A percentile compares a stretch with the other conserved stretches of the same genome.
phyloP scores from a whole-genome alignment of 2,888 invertebrate genomes.

The Sympetrum striolatum region DNA sequence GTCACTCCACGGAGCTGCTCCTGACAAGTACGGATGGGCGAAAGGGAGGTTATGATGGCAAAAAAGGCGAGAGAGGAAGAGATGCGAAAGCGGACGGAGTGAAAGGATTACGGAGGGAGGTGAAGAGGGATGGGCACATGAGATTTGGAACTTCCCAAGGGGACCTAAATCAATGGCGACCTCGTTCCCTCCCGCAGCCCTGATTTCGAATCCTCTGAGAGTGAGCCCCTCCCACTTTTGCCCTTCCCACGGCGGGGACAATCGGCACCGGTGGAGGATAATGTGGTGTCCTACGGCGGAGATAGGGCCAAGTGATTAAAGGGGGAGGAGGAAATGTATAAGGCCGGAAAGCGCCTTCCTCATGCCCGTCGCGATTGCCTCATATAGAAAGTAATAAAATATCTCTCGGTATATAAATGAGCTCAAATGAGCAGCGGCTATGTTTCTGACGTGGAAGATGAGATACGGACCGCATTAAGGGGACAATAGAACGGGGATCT shows the following conservation, averaged over 20 bases:
- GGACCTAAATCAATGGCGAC: slow-evolving; percentile 37
- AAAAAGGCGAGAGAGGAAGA: neutral
- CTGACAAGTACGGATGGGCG: neutral
- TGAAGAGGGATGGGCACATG: neutral
- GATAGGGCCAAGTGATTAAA: slow-evolving; percentile 32
- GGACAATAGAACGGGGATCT: too few species aligned
- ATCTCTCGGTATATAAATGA: too few species aligned
- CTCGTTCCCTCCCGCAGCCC: slow-evolving; percentile 34
- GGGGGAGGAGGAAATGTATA: neutral
- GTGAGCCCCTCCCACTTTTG: neutral
- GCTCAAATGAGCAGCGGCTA: too few species aligned
- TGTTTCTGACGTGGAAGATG: too few species aligned
- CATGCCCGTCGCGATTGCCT: too few species aligned
- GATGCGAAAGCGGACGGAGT: neutral
- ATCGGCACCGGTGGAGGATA: slow-evolving; percentile 13
- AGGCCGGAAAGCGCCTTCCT: neutral
- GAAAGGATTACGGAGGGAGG: neutral
- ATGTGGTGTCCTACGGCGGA: slow-evolving; percentile 7
- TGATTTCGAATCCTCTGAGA: slow-evolving; percentile 31
- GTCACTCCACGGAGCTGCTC: neutral
- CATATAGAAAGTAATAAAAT: too few species aligned
- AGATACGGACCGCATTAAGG: too few species aligned
- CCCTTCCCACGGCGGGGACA: neutral
- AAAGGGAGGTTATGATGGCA: neutral
- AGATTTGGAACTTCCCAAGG: slow-evolving; percentile 35